These are phyloP conservation scores for Euwallacea fornicatus DNA, from an alignment of 1,140 invertebrate genomes.

Conservation along the genomic window DNA sequence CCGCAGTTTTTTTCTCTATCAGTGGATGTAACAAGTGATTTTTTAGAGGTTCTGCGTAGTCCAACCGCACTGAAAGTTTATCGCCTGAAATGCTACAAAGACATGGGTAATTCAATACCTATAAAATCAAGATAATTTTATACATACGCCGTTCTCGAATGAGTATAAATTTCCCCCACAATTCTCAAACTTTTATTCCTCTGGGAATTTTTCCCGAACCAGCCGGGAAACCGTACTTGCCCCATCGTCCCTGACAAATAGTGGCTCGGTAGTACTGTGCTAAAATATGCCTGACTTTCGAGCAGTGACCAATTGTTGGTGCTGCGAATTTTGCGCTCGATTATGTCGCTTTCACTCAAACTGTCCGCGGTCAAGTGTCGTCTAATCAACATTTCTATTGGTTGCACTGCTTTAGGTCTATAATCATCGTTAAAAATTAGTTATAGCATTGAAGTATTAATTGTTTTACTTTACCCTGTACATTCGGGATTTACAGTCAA, in stretches of 20 bases:
- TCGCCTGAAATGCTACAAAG: conserved; percentile 71
- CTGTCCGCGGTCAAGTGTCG: conserved; percentile 81
- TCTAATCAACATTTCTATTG: conserved; percentile 64
- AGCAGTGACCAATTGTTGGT: conserved; percentile 86
- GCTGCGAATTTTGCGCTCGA: conserved; percentile 79
- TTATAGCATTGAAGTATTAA: not conserved
- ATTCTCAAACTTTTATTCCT: conserved; percentile 79
- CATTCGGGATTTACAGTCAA: conserved; percentile 65
- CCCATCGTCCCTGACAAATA: conserved; percentile 73
- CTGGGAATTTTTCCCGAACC: conserved; percentile 94
- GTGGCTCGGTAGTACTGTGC: conserved; percentile 87
- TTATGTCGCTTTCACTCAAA: conserved; percentile 82
- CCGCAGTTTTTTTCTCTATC: conserved; percentile 66
- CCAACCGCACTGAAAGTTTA: conserved; percentile 75
- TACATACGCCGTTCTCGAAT: conserved; percentile 73
- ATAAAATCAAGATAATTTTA: conserved; percentile 6
- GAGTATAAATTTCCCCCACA: conserved; percentile 78
- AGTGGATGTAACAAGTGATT: conserved; percentile 76
- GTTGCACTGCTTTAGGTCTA: conserved; percentile 41
- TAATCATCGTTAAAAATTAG: conserved; percentile 13
- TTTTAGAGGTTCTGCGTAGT: conserved; percentile 77
- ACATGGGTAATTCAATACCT: conserved; percentile 13
- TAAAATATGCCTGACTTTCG: conserved; percentile 88
- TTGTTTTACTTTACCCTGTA: conserved; percentile 11
- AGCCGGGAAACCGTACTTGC: conserved; percentile 86